Evolutionary conservation across 1,140 invertebrate genomes (phyloP).

Genomic region (Neotoxoptera formosana): DNA sequence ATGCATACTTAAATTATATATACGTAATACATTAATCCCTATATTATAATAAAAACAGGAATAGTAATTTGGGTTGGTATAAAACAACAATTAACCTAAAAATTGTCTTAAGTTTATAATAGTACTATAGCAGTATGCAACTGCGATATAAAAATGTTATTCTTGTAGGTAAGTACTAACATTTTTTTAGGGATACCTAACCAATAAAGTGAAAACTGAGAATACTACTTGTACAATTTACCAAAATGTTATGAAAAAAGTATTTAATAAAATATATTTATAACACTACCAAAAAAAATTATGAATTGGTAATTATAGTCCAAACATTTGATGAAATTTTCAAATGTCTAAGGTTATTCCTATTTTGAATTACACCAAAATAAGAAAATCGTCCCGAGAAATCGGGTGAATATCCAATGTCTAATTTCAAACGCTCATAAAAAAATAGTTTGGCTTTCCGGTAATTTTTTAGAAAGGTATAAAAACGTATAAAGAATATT

Average conservation of each 20-base stretch:
- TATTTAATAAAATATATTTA: background rate
- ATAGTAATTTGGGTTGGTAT: background rate
- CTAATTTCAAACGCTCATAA: too few species aligned
- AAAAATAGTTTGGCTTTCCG: too few species aligned
- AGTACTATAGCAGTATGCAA: background rate
- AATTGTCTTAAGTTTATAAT: background rate
- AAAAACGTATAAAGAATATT: too few species aligned
- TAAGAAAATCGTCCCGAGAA: too few species aligned
- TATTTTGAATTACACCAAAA: too few species aligned
- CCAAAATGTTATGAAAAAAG: background rate
- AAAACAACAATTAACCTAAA: background rate
- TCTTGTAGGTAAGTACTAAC: background rate
- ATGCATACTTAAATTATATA: background rate
- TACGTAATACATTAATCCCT: background rate
- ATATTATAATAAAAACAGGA: background rate
- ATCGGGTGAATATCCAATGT: too few species aligned
- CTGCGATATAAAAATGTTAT: background rate
- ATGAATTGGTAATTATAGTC: too few species aligned
- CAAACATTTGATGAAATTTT: too few species aligned
- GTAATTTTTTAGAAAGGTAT: too few species aligned
- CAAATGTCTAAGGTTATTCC: too few species aligned
- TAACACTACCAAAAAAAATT: too few species aligned
- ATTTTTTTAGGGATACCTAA: background rate
- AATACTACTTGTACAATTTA: background rate
- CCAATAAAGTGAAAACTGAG: background rate